These are phyloP conservation scores for Protophormia terraenovae DNA, from an alignment of 2,888 invertebrate species.

Conservation along the genomic window DNA sequence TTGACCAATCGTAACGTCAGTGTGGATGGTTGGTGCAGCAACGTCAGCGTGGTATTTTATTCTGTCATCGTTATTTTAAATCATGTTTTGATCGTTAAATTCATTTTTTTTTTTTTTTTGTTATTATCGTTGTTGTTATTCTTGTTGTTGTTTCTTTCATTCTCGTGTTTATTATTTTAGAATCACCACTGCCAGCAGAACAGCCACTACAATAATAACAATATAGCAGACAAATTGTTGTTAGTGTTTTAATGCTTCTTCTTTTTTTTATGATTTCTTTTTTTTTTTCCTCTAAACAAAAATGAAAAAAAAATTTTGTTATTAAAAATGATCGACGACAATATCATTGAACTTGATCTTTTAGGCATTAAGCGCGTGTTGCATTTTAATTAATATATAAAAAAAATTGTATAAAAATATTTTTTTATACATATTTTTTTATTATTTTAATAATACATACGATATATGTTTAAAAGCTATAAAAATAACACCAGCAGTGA, in stretches of 20 bases:
- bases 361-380: conserved; percentile 65
- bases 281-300: conserved; percentile 45
- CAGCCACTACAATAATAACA: conserved; percentile 4
- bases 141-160: conserved; percentile 59
- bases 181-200: conserved; percentile 43
- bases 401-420: neutral
- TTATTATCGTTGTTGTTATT: conserved; percentile 46
- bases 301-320: conserved; percentile 2
- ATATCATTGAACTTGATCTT: conserved; percentile 78
- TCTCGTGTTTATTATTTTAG: conserved; percentile 55
- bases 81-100: conserved; percentile 63
- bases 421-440: neutral
- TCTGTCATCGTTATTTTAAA: conserved; percentile 80
- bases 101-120: no score
- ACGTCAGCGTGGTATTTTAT: conserved; percentile 69
- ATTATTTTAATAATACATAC: neutral
- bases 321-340: conserved; percentile 65
- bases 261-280: conserved; percentile 52
- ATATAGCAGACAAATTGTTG: conserved; percentile 48
- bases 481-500: conserved; percentile 32
- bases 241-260: conserved; percentile 21
- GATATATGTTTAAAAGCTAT: conserved; percentile 13
- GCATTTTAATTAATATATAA: conserved; percentile 62
- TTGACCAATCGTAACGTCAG: neutral
- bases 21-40: conserved; percentile 15